Percentiles rank a stretch among this genome's conserved stretches.
Evolutionary conservation across 2,113 vertebrate species (phyloP).

Genomic region (Notiomystis cincta): DNA sequence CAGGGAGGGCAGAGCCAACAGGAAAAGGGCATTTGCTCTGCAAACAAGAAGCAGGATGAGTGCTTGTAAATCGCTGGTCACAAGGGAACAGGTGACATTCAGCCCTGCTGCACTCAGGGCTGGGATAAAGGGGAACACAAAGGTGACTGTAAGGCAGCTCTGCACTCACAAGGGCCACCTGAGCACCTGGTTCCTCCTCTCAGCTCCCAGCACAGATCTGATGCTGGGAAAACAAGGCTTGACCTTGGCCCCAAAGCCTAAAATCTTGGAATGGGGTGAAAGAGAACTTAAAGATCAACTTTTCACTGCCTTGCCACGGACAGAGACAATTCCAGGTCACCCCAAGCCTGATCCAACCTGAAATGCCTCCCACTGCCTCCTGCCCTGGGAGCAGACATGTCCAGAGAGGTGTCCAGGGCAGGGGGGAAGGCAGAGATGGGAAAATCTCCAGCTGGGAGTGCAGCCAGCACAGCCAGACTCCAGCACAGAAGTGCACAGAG

Average conservation of each 20-base stretch:
- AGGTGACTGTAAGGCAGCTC: constrained; percentile 14
- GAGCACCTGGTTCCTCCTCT: neutral
- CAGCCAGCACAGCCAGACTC: neutral
- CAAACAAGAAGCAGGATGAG: constrained; percentile 38
- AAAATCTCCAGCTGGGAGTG: neutral
- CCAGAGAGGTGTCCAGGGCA: neutral
- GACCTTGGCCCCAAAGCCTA: neutral
- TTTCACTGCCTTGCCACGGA: neutral
- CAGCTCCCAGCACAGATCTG: neutral
- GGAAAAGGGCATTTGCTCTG: constrained; percentile 54
- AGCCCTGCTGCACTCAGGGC: neutral
- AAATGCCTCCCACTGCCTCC: neutral
- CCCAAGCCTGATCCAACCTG: neutral
- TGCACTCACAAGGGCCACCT: neutral
- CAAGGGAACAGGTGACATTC: constrained; percentile 54
- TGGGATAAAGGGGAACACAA: neutral
- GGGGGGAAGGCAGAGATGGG: neutral
- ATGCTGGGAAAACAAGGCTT: neutral
- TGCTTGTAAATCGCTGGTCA: constrained; percentile 4
- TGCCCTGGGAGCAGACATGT: neutral
- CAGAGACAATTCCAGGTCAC: neutral
- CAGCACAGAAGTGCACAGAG: neutral
- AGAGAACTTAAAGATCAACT: neutral
- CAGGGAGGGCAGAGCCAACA: constrained; percentile 29
- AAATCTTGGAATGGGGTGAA: neutral